Percentiles rank a stretch among this genome's conserved stretches.
Conservation (phyloP, 2,888 invertebrate genomes). For the Xestia xanthographa region DNA sequence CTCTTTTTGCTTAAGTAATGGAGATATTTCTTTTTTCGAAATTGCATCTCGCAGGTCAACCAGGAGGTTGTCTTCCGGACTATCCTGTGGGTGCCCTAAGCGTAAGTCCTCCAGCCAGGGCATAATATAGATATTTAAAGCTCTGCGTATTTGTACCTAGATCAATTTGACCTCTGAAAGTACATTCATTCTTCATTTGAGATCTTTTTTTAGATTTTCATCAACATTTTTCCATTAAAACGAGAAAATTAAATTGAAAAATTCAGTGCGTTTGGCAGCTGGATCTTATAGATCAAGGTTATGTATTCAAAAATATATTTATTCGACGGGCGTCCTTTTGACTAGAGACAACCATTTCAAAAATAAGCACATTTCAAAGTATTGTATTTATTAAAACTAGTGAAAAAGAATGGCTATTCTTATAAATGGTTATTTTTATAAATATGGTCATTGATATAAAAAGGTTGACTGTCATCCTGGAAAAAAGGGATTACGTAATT, state of each 20-base stretch:
- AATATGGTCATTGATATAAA: constrained; percentile 22
- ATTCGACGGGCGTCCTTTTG: background rate
- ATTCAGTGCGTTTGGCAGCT: background rate
- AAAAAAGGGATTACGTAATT: too few relatives aligned
- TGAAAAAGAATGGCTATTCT: background rate
- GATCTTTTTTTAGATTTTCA: background rate
- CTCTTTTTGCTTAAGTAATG: background rate
- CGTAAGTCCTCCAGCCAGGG: too few relatives aligned
- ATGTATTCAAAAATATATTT: constrained; percentile 26
- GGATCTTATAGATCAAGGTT: background rate
- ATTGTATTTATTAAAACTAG: background rate
- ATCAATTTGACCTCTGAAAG: background rate
- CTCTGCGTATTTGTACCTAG: background rate
- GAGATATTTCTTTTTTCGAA: too few relatives aligned
- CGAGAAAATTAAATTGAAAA: background rate
- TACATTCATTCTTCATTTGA: background rate
- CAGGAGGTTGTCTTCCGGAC: too few relatives aligned
- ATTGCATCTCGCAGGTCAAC: too few relatives aligned
- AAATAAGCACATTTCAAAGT: background rate
- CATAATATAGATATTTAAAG: background rate
- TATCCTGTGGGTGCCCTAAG: too few relatives aligned
- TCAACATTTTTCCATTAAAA: background rate
- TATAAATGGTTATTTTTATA: too few relatives aligned
- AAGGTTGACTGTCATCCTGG: too few relatives aligned
- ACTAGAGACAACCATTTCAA: background rate